Conservation (phyloP, 2,888 invertebrate genomes). For the Aethes cnicana region DNA sequence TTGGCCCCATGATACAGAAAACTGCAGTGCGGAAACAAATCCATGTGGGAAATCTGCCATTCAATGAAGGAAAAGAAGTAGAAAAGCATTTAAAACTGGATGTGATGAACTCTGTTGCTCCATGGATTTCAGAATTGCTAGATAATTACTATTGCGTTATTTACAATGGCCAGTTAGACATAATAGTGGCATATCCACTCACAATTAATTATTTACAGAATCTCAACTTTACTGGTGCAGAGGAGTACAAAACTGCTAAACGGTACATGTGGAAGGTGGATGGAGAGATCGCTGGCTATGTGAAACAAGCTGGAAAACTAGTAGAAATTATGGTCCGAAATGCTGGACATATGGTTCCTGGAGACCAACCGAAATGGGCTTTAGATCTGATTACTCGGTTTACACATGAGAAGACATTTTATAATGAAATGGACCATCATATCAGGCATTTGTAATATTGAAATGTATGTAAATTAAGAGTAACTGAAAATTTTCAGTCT, state of each 20-base stretch:
- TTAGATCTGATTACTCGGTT: slow-evolving; percentile 88
- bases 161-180: slow-evolving; percentile 95
- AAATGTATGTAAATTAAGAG: no score
- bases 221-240: slow-evolving; percentile 86
- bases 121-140: slow-evolving; percentile 86
- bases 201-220: slow-evolving; percentile 90
- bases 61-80: slow-evolving; percentile 85
- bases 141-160: slow-evolving; percentile 87
- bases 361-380: slow-evolving; percentile 90
- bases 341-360: slow-evolving; percentile 92
- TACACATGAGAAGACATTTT: slow-evolving; percentile 79
- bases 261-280: slow-evolving; percentile 87
- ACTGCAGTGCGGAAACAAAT: slow-evolving; percentile 86
- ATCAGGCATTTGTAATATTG: neutral
- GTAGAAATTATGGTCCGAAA: slow-evolving; percentile 88
- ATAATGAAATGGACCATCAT: slow-evolving; percentile 1
- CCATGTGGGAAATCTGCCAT: slow-evolving; percentile 92
- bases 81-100: slow-evolving; percentile 88
- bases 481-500: no score
- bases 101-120: slow-evolving; percentile 90
- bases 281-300: slow-evolving; percentile 88
- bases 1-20: slow-evolving; percentile 84
- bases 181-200: slow-evolving; percentile 93
- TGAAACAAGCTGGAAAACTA: slow-evolving; percentile 86
- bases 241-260: slow-evolving; percentile 85